These are phyloP conservation scores for Denticeps clupeoides DNA, from an alignment of 2,797 vertebrate species.

Conservation along the genomic window DNA sequence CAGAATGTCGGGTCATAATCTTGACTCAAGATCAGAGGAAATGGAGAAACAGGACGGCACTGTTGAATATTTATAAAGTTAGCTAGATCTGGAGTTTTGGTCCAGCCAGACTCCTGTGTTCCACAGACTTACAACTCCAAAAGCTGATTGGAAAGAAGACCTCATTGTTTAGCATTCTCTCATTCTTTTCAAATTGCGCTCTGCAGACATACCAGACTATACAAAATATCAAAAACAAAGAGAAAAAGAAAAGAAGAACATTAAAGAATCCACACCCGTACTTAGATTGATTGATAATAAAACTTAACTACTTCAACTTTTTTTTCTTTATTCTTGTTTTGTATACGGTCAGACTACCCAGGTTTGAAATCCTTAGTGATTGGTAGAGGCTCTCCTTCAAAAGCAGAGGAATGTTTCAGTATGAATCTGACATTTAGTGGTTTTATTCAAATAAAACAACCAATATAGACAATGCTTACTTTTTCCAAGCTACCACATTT, in stretches of 20 bases:
- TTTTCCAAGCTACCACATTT: conserved; percentile 20
- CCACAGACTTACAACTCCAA: conserved; percentile 28
- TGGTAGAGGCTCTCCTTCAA: conserved; percentile 34
- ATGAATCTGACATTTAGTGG: conserved; percentile 50
- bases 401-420: conserved; percentile 73
- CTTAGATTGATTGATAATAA: conserved; percentile 44
- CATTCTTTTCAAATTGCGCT: conserved; percentile 33
- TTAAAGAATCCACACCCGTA: conserved; percentile 54
- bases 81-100: conserved; percentile 26
- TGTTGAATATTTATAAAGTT: background rate
- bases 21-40: background rate
- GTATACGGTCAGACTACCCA: conserved; percentile 29
- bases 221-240: conserved; percentile 56
- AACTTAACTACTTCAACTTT: conserved; percentile 38
- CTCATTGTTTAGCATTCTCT: conserved; percentile 28
- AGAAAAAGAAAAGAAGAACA: conserved; percentile 37
- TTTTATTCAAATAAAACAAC: conserved; percentile 36
- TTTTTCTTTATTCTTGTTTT: conserved; percentile 17
- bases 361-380: conserved; percentile 41
- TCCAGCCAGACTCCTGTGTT: conserved; percentile 38
- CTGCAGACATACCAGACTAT: conserved; percentile 45
- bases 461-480: conserved; percentile 35
- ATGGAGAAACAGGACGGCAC: background rate
- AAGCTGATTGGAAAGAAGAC: conserved; percentile 38
- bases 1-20: background rate